Evolutionary conservation across 2,113 vertebrate species (phyloP), one percentile per base, ranked within the genome.

Genomic region (Rhizomys pruinosus): DNA sequence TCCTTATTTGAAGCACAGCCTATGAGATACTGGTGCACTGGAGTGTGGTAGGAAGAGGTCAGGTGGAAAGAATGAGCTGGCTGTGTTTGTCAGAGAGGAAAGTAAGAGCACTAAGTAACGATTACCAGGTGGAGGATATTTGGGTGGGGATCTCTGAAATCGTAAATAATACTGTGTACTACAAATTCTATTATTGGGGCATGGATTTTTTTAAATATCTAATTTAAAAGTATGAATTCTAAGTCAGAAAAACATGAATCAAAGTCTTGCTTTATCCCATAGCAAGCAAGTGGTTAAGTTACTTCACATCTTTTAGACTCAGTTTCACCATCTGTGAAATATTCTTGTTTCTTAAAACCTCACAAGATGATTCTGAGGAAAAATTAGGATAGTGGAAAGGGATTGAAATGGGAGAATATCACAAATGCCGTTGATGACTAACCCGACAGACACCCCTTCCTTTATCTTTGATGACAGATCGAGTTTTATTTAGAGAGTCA

Each of bases 31-130:
- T 59, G 59, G 32, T 71, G 39, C 66, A 92, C 34, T 52, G 0
- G 1, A 91, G 13, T 55, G 13, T 55, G 87, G 84, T 19, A 6
- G 68, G 52, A 86, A 96, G 89, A 88, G 57, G 44, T 47, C 32
- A 74, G 72, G 20, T 52, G 92, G 93, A 94, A 81, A 92, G 37
- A 73, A 85, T 72, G 32, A 92, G 91, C 68, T 59, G 82, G 52
- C 84, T 89, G 20, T 81, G 2, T 10, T 52, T 91, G 78, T 93
- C 96, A 72, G 81, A 91, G n/a, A 63, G 8, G 57, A 6, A n/a
- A 85, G 89, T 89, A 42, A 96, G 76, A 71, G 15, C 8, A 84
- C 25, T 78, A 72, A 95, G 90, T 52, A 44, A 92, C 79, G 90
- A 52, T 39, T 96, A 17, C 68, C 29, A 44, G 76, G 92, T 84